Conservation (phyloP, 2,113 vertebrate species). For the Oryzias melastigma region DNA sequence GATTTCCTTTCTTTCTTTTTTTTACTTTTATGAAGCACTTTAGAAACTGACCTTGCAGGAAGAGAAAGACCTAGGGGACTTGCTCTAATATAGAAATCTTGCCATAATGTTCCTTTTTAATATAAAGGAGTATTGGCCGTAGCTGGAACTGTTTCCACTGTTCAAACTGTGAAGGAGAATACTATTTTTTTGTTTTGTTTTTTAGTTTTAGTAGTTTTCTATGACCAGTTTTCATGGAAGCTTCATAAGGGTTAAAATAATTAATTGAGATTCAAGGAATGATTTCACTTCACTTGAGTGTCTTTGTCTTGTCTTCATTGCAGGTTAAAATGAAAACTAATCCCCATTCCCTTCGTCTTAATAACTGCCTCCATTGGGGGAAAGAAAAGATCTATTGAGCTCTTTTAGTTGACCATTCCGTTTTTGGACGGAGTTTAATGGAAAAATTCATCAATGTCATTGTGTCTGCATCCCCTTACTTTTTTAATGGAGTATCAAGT, state of each 20-base stretch:
- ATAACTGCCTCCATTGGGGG: conserved; percentile 71
- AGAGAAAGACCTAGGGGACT: conserved; percentile 46
- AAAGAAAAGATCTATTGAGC: conserved; percentile 69
- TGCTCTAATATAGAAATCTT: conserved; percentile 40
- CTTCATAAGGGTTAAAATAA: conserved; percentile 53
- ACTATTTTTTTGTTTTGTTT: no score
- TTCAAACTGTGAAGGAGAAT: conserved; percentile 42
- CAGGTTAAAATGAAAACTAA: conserved; percentile 48
- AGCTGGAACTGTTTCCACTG: conserved; percentile 46
- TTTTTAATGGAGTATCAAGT: conserved; percentile 24
- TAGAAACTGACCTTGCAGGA: conserved; percentile 55
- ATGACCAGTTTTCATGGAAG: conserved; percentile 64
- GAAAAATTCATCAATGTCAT: conserved; percentile 46
- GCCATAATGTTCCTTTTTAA: conserved; percentile 20
- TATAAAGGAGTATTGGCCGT: conserved; percentile 9
- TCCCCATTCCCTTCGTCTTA: conserved; percentile 64
- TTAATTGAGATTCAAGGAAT: conserved; percentile 61
- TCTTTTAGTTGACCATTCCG: conserved; percentile 59
- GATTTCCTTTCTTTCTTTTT: conserved; percentile 44
- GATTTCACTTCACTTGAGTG: conserved; percentile 35
- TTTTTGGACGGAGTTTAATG: conserved; percentile 52
- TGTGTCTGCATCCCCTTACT: conserved; percentile 41
- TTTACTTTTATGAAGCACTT: conserved; percentile 50
- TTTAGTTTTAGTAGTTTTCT: no score
- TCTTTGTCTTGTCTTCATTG: conserved; percentile 50